Conservation (phyloP, 2,888 invertebrate genomes). For the Drosophila koepferae region DNA sequence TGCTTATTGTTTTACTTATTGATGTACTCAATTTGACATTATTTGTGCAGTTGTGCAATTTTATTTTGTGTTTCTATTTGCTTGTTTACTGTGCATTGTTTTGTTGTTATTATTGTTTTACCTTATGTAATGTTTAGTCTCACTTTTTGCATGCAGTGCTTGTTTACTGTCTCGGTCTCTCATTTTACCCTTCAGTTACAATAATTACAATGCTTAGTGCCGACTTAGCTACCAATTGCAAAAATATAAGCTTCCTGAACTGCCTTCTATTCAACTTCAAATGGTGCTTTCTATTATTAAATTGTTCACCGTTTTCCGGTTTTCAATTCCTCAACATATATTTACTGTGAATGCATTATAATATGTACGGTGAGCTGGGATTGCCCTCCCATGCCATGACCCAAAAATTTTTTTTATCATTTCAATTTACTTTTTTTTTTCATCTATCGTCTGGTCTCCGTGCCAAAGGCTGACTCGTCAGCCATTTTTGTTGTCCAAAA, state of each 20-base stretch:
- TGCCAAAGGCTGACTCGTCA: too few species aligned
- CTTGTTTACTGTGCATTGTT: constrained; percentile 32
- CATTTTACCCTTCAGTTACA: constrained; percentile 13
- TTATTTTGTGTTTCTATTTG: constrained; percentile 38
- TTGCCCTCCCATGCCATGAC: too few species aligned
- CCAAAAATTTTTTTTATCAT: too few species aligned
- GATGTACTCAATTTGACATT: constrained; percentile 13
- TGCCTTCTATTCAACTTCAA: constrained; percentile 37
- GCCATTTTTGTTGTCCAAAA: too few species aligned
- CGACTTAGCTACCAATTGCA: constrained; percentile 24
- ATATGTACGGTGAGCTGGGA: too few species aligned
- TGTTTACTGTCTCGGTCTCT: constrained; percentile 13
- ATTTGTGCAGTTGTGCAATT: constrained; percentile 24
- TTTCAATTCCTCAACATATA: constrained; percentile 2
- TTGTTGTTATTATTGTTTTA: not conserved
- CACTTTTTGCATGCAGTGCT: constrained; percentile 47
- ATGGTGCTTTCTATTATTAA: constrained; percentile 53
- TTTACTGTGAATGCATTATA: too few species aligned
- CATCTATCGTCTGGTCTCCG: too few species aligned
- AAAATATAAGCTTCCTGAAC: not conserved
- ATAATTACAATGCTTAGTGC: constrained; percentile 53
- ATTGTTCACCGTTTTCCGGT: not conserved
- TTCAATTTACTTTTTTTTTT: too few species aligned
- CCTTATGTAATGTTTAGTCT: not conserved
- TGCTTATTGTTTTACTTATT: constrained; percentile 28